Evolutionary conservation across 2,888 invertebrate species (phyloP), one percentile per base, ranked within the genome.

Genomic region (Labia minor): DNA sequence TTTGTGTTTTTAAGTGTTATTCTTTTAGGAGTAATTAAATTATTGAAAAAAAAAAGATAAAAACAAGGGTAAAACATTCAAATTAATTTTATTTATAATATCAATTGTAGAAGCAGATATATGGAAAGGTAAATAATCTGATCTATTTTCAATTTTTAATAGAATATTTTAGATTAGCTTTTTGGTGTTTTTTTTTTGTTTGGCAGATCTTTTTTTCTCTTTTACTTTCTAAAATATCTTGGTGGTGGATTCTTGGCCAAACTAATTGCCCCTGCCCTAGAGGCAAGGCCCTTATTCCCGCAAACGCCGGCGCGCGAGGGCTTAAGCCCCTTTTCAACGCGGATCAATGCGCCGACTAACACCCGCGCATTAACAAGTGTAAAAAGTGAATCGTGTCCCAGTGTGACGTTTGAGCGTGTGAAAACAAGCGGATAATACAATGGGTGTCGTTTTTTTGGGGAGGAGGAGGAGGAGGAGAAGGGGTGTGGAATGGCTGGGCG

Each of bases 321-420:
- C 49, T 49, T 49, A 49, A 49, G 49, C 49, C 49, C 49, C 8
- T n/a, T 49, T 49, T 49, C 49, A 49, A 16, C 49, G 49, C 49
- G 49, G 49, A 49, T 49, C 49, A 49, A 49, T 49, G 49, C 49
- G 49, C 49, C 49, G 49, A 26, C 49, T 49, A 49, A 49, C 49
- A 49, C 49, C 49, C 49, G 49, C 49, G 49, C 49, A 49, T 49
- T 49, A 49, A 49, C 49, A 49, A 49, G 49, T 49, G 49, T 49
- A 49, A 49, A 49, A 49, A 49, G 49, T 49, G 49, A 49, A 49
- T 49, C 49, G 49, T 16, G 49, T 49, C 49, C 49, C 49, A 49
- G n/a, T 49, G 49, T 49, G 49, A 49, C 49, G 49, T 49, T 49
- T 49, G 49, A 49, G 49, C 49, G 49, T 49, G 49, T 49, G 49